Base-by-base conservation (phyloP, 2,797 vertebrate genomes). In the Microtus agrestis region DNA sequence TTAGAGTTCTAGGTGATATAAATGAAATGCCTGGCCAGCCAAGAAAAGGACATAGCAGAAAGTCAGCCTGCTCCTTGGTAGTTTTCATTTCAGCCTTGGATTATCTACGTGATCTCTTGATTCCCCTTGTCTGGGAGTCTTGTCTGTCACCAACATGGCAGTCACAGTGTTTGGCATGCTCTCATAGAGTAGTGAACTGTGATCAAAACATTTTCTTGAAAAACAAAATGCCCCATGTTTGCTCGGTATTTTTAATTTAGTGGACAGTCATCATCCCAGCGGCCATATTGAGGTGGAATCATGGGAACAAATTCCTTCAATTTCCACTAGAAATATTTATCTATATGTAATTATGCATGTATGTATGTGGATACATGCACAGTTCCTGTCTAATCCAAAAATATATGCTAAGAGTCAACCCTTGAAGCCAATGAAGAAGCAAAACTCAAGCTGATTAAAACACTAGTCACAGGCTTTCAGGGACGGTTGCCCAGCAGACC, bases 71-170 rank as follows among this genome's bases (percentile, higher is more conserved):
- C 69, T 46, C 77, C 61, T 87, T 67, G 77, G 77, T 40, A 19
- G 48, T 65, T 46, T 73, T 48, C 43, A 89, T 87, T 82, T 89
- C 73, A 91, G 78, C 19, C 65, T 51, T 86, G 56, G 93, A 61
- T 87, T 93, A 78, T 56, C 54, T 34, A 82, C 40, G 21, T 54
- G 51, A 54, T 79, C 80, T 56, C 79, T 51, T 67, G 71, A n/a
- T 59, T 90, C 40, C 67, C 78, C 21, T 88, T 9, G 21, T 69
- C 73, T 17, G 51, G 76, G 43, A 87, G 34, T 9, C 69, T 80
- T 59, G 19, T n/a, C 15, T 21, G 80, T 40, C 84, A 71, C 48
- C 46, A 37, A 77, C 23, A 65, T 7, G 23, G 73, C 29, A 17
- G 40, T 48, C 48, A 54, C 1, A 23, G 10, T 56, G 69, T 63